Conservation (phyloP, 2,797 vertebrate genomes). For the Gymnopithys bicolor region DNA sequence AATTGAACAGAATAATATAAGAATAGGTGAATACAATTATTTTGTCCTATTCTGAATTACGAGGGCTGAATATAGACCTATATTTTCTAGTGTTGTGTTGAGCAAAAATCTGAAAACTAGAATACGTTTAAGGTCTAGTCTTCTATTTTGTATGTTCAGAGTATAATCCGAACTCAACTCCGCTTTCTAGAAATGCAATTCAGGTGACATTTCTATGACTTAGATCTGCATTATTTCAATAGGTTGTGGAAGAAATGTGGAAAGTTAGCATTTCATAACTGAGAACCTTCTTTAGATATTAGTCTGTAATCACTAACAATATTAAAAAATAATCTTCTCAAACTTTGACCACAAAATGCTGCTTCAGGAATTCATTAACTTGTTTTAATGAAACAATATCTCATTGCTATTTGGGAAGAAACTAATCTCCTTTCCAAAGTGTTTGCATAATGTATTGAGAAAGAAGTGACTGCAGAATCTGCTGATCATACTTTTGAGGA, state of each 20-base stretch:
- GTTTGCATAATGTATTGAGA: slow-evolving; percentile 40
- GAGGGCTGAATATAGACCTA: neutral
- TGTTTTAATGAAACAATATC: slow-evolving; percentile 37
- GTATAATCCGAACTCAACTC: neutral
- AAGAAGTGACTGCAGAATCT: slow-evolving; percentile 51
- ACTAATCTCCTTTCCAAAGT: slow-evolving; percentile 33
- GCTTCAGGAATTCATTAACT: slow-evolving; percentile 57
- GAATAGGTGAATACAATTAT: neutral
- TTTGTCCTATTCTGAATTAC: neutral
- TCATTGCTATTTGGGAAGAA: slow-evolving; percentile 34
- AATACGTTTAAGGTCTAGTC: neutral
- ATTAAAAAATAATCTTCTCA: neutral
- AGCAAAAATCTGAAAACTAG: neutral
- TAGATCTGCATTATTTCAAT: neutral
- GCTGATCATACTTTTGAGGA: slow-evolving; percentile 42
- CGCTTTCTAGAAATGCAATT: neutral
- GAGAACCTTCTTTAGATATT: neutral
- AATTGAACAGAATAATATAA: neutral
- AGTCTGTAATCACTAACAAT: neutral
- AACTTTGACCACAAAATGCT: slow-evolving; percentile 31
- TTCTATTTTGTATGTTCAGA: neutral
- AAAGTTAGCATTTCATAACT: slow-evolving; percentile 8
- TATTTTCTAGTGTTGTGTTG: neutral
- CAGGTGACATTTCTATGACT: neutral
- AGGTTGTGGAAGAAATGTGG: neutral